Base-by-base conservation (phyloP, 1,140 invertebrate species). In the Triops longicaudatus region DNA sequence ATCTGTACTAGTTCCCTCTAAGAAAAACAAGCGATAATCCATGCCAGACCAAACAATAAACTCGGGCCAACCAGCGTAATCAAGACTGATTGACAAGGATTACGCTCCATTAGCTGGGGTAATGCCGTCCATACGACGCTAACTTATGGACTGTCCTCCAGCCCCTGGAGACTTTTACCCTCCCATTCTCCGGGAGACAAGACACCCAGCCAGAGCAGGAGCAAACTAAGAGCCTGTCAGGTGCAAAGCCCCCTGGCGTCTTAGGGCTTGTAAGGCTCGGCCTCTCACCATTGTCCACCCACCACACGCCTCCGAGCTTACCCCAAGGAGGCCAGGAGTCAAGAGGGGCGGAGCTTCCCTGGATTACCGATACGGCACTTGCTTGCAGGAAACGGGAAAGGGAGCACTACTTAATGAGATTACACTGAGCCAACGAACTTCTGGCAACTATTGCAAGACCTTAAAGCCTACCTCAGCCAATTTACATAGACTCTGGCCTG, bases 381-480 rank as follows among this genome's bases (percentile, higher is more conserved):
- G 50, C 50, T 17, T 22, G 0, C 50, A 63, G 50, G 50, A 63
- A n/a, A 63, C 50, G 50, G 50, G 31, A 2, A 63, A 63, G 50
- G 50, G n/a, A 63, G 50, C 14, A 22, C 50, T n/a, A 63, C 50
- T 63, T 63, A 63, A 63, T 63, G 50, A 63, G 50, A 63, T 63
- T 63, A 63, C 50, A 63, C 50, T 22, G 50, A 63, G 50, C 50
- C 31, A 63, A 63, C 50, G 50, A 63, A 63, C n/a, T 22, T 63
- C 50, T 9, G 22, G 50, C 50, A 63, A 14, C 14, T 63, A 63
- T 63, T 63, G 50, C 50, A 63, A 63, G 22, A 22, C 14, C 17
- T 1, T 17, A 63, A 63, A 63, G 14, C 14, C 44, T 14, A 63
- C 50, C 50, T 63, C 50, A 63, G 50, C 50, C 50, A 63, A 63